Conservation (phyloP, 2,113 vertebrate genomes). For the Axis porcinus region DNA sequence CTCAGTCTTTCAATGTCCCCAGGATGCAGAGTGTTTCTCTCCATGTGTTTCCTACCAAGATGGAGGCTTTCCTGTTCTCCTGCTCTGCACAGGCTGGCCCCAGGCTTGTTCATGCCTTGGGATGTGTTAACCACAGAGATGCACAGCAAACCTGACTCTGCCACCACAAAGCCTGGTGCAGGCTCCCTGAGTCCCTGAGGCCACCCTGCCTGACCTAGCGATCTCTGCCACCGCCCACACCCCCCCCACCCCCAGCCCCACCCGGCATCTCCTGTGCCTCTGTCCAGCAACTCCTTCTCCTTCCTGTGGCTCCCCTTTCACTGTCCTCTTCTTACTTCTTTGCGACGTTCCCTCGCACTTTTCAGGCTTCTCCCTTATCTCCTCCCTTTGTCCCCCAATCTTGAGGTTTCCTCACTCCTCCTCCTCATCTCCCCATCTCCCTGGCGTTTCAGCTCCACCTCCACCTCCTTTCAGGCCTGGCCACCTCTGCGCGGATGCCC, state of each 20-base stretch:
- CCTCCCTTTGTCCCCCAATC: background rate
- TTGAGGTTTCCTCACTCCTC: background rate
- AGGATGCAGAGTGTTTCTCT: too few species aligned
- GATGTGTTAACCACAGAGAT: constrained; percentile 59
- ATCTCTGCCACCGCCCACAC: background rate
- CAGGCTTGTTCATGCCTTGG: constrained; percentile 47
- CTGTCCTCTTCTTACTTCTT: background rate
- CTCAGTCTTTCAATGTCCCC: background rate
- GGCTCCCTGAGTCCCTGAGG: background rate
- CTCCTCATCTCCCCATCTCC: background rate
- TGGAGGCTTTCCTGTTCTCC: background rate
- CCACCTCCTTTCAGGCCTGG: background rate
- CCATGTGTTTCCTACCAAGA: background rate
- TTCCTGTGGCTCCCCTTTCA: background rate
- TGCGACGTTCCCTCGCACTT: too few species aligned
- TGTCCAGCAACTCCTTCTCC: background rate
- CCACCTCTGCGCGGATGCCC: background rate
- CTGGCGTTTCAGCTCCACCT: too few species aligned
- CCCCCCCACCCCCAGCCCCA: too few species aligned
- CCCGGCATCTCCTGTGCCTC: background rate
- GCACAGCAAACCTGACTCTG: constrained; percentile 38
- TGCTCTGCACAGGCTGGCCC: background rate
- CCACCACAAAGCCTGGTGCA: constrained; percentile 6
- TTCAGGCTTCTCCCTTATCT: background rate
- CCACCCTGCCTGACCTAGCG: too few species aligned